Percentiles rank a stretch among this genome's conserved stretches.
Conservation (phyloP, 2,797 vertebrate species). For the Enteromius anoplus region DNA sequence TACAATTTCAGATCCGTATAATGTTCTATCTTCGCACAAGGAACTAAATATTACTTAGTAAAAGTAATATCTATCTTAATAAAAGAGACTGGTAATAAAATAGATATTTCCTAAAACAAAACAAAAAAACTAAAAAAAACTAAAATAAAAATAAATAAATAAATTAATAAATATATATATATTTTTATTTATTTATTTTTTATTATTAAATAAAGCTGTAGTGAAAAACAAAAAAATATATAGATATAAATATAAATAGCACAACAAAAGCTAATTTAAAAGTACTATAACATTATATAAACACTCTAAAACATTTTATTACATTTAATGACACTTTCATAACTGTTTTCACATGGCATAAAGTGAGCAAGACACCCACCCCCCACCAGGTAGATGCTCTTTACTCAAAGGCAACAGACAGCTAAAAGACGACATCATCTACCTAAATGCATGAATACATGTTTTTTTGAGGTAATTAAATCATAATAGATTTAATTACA, state of each 20-base stretch:
- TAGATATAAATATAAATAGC: not conserved
- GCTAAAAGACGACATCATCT: not conserved
- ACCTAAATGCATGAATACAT: constrained; percentile 52
- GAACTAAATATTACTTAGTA: no score
- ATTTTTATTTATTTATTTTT: no score
- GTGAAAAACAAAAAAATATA: no score
- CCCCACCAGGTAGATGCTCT: not conserved
- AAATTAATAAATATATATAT: no score
- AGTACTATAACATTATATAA: not conserved
- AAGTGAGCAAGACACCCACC: not conserved
- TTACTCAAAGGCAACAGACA: not conserved
- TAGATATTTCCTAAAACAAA: not conserved
- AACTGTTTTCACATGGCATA: not conserved
- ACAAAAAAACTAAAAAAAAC: no score
- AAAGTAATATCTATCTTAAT: no score
- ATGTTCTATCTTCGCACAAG: not conserved
- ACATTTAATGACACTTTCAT: not conserved
- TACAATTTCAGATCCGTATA: not conserved
- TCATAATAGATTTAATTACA: constrained; percentile 57
- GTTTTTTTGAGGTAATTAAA: constrained; percentile 50
- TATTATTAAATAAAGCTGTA: not conserved
- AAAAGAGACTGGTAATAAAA: not conserved
- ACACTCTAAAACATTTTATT: not conserved
- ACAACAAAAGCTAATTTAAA: not conserved
- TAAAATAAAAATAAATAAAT: not conserved